Percentiles rank a stretch among this genome's conserved stretches.
Evolutionary conservation across 2,113 vertebrate species (phyloP).

Genomic region (Percina caprodes): DNA sequence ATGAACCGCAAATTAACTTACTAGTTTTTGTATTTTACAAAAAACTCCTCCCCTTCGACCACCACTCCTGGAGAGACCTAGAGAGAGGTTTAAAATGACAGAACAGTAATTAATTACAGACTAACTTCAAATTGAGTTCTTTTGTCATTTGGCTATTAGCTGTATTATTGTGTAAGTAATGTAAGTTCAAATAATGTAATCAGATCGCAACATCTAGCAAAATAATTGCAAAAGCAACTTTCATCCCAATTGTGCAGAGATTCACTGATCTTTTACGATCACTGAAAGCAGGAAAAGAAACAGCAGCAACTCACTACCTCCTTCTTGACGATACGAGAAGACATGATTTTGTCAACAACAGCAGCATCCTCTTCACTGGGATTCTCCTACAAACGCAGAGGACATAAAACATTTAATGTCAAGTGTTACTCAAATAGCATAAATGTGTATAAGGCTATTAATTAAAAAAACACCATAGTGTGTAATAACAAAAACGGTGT

Average conservation of each 20-base stretch:
- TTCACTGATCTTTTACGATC: not conserved
- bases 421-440: slow-evolving; percentile 4
- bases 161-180: not conserved
- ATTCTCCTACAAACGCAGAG: slow-evolving; percentile 88
- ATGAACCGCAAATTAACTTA: slow-evolving; percentile 79
- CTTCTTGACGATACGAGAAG: slow-evolving; percentile 92
- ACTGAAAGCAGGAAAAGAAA: not conserved
- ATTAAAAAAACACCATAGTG: not conserved
- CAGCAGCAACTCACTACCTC: slow-evolving; percentile 84
- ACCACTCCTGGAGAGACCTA: slow-evolving; percentile 91
- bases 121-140: not conserved
- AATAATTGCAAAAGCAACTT: not conserved
- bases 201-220: not conserved
- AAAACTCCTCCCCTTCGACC: slow-evolving; percentile 96
- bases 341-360: slow-evolving; percentile 98
- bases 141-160: too few species aligned
- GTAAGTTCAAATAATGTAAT: not conserved
- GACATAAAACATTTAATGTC: slow-evolving; percentile 28
- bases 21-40: slow-evolving; percentile 99
- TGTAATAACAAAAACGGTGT: not conserved
- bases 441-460: not conserved
- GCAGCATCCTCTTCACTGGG: slow-evolving; percentile 98
- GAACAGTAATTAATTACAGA: not conserved
- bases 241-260: not conserved
- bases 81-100: slow-evolving; percentile 54